Evolutionary conservation across 2,113 vertebrate species (phyloP).

Genomic region (Limanda limanda): DNA sequence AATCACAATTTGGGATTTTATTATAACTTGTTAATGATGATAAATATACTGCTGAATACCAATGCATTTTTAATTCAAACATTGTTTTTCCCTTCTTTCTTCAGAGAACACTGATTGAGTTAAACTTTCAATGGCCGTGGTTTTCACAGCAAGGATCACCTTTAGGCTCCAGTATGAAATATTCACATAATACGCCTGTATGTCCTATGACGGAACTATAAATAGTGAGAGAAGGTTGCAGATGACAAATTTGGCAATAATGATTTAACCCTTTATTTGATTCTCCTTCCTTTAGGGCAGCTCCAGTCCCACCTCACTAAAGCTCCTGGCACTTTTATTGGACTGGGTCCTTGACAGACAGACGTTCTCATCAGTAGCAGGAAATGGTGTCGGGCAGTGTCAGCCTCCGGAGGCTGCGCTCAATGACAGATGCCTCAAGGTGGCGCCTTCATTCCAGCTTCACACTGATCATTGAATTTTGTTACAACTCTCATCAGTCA

Average conservation of each 20-base stretch:
- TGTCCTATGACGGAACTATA: too few relatives aligned
- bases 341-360: slow-evolving; percentile 88
- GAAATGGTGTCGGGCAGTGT: slow-evolving; percentile 42
- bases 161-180: too few relatives aligned
- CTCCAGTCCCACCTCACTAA: slow-evolving; percentile 73
- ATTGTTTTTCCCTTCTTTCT: too few relatives aligned
- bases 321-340: slow-evolving; percentile 85
- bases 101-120: too few relatives aligned
- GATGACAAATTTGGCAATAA: neutral
- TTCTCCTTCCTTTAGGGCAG: slow-evolving; percentile 67
- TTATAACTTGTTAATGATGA: too few relatives aligned
- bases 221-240: neutral
- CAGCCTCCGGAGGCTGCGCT: slow-evolving; percentile 62
- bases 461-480: slow-evolving; percentile 12
- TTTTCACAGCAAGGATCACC: too few relatives aligned
- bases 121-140: too few relatives aligned
- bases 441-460: slow-evolving; percentile 53
- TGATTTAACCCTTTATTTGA: neutral
- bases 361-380: slow-evolving; percentile 67
- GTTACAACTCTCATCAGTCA: neutral
- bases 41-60: neutral
- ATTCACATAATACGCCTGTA: too few relatives aligned
- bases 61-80: too few relatives aligned
- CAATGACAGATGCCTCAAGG: slow-evolving; percentile 88
- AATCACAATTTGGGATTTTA: too few relatives aligned